Evolutionary conservation across 2,113 vertebrate species (phyloP).

Genomic region (Gopherus evgoodei): DNA sequence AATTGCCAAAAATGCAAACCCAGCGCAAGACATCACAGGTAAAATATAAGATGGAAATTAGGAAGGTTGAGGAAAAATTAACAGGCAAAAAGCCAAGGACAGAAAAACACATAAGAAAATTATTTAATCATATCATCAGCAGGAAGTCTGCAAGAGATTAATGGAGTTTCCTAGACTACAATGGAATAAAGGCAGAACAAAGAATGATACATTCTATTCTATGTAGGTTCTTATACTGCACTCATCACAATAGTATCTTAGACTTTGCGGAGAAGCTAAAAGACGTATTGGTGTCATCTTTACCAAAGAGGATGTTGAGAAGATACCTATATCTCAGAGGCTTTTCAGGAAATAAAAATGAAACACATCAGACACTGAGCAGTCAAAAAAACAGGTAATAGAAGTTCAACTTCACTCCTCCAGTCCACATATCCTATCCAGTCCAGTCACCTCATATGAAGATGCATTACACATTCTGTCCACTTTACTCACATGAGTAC

Average conservation of each 20-base stretch:
- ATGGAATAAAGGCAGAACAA: background rate
- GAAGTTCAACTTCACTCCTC: background rate
- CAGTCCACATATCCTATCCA: background rate
- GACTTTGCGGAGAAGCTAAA: background rate
- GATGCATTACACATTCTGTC: background rate
- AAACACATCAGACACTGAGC: background rate
- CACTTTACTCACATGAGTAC: background rate
- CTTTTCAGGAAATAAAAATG: background rate
- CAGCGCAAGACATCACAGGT: background rate
- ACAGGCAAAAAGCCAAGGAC: background rate
- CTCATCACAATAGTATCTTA: background rate
- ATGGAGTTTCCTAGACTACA: background rate
- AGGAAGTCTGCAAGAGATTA: background rate
- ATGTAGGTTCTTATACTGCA: background rate
- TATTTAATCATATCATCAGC: background rate
- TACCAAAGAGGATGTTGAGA: background rate
- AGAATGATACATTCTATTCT: background rate
- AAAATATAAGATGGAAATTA: background rate
- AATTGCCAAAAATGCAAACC: background rate
- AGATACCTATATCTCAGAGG: background rate
- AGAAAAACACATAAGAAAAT: background rate
- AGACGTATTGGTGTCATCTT: background rate
- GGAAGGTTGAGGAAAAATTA: background rate
- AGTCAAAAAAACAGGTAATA: background rate
- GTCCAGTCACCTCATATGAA: rapidly evolving